phyloP scores from a whole-genome alignment of 2,113 vertebrate species.

The Coptodon bakossiorum region DNA sequence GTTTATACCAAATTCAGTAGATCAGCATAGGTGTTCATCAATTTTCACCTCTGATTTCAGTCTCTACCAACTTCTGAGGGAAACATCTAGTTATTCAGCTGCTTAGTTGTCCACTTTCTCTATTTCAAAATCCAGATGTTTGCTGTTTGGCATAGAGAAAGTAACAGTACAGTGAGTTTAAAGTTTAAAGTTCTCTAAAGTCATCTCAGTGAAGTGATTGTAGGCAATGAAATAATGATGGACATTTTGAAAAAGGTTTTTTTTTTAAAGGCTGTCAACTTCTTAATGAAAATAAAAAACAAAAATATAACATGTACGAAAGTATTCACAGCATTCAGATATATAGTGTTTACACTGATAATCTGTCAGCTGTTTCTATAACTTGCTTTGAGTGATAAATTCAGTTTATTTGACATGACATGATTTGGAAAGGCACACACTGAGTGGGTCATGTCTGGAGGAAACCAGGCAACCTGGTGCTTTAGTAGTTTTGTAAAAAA shows the following conservation, averaged over 20 bases:
- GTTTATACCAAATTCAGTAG: background rate
- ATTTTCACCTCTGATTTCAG: background rate
- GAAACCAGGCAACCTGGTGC: fast-evolving
- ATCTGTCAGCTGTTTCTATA: background rate
- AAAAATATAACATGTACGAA: background rate
- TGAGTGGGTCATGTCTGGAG: fast-evolving
- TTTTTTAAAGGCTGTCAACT: background rate
- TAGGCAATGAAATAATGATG: background rate
- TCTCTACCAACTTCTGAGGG: background rate
- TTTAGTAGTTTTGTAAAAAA: background rate
- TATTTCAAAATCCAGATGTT: background rate
- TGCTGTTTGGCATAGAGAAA: background rate
- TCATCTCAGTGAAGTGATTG: background rate
- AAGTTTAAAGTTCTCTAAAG: background rate
- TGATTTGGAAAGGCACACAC: background rate
- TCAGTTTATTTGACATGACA: background rate
- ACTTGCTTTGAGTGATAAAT: background rate
- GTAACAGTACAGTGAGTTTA: background rate
- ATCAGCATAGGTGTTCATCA: background rate
- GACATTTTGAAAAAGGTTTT: background rate
- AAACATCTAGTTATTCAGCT: background rate
- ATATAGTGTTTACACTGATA: background rate
- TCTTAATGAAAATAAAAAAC: background rate
- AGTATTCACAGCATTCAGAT: background rate
- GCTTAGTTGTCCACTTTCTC: background rate